A percentile compares a stretch with the other conserved stretches of the same genome.
Conservation (phyloP, 2,113 vertebrate species). For the Semicossyphus pulcher region DNA sequence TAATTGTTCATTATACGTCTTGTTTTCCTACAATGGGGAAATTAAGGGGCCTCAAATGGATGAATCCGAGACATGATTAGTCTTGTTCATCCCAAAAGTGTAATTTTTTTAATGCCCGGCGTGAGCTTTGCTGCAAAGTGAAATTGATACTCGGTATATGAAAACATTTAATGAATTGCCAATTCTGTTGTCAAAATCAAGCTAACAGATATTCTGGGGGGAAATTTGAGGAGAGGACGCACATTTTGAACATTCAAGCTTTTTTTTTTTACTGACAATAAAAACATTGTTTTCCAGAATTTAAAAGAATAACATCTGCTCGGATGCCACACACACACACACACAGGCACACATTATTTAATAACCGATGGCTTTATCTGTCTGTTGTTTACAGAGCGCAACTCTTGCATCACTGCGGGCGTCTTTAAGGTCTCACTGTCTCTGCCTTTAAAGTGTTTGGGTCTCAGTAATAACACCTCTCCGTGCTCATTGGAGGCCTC, state of each 20-base stretch:
- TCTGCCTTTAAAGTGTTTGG: slow-evolving; percentile 43
- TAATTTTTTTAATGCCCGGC: slow-evolving; percentile 83
- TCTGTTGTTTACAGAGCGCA: slow-evolving; percentile 58
- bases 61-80: slow-evolving; percentile 86
- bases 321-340: neutral
- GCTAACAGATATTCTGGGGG: slow-evolving; percentile 77
- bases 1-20: slow-evolving; percentile 88
- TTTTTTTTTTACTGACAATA: slow-evolving; percentile 54
- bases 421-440: neutral
- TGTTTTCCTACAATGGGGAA: slow-evolving; percentile 85
- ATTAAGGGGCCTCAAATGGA: slow-evolving; percentile 85
- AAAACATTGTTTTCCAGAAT: slow-evolving; percentile 35
- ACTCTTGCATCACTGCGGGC: slow-evolving; percentile 56
- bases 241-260: slow-evolving; percentile 40
- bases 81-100: slow-evolving; percentile 83
- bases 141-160: slow-evolving; percentile 81
- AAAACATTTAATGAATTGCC: slow-evolving; percentile 84
- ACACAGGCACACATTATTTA: slow-evolving; percentile 11
- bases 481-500: slow-evolving; percentile 67
- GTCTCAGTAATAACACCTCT: slow-evolving; percentile 66
- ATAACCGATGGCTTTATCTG: slow-evolving; percentile 38
- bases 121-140: slow-evolving; percentile 79
- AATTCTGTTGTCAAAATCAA: slow-evolving; percentile 82
- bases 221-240: slow-evolving; percentile 68
- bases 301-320: slow-evolving; percentile 23